Evolutionary conservation across 2,113 vertebrate genomes (phyloP), one percentile per base, ranked within the genome.

Genomic region (Eclectus roratus): DNA sequence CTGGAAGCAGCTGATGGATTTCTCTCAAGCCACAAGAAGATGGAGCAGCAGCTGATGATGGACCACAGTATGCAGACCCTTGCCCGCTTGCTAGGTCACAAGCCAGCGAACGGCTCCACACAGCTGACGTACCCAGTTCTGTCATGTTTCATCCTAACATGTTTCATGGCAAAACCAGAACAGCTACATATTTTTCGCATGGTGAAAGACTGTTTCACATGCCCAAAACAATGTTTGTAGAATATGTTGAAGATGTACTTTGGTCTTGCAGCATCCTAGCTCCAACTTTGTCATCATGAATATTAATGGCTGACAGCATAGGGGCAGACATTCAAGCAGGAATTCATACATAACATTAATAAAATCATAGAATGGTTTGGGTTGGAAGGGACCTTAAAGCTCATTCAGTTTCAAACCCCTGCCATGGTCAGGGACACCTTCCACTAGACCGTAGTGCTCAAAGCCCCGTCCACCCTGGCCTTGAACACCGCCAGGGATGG

Each of bases 81-180:
- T 49, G 63, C 35, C 11, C 0, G 0, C 9, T 61, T 56, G 25
- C 11, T n/a, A 11, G 11, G 35, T 27, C 25, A 39, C 27, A 87
- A 43, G 29, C 12, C 4, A 3, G 35, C 20, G 71, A 49, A 68
- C 2, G 13, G 37, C 16, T 78, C 52, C 70, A 35, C 1, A 1
- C n/a, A 87, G 9, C 39, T 68, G 25, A 87, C 17, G 11, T 46
- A 41, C 81, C 61, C 5, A 47, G 43, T 47, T 43, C 66, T 60
- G 19, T 39, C 37, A 35, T 35, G 33, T 58, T 49, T 66, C 31
- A 31, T 58, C 33, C 33, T 35, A 58, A 58, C 12, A 10, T 1
- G 8, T 29, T 33, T 52, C 63, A 66, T 4, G 15, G 35, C 64
- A 92, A 89, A 92, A 58, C 7, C 31, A 58, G 49, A 86, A 73